phyloP scores from a whole-genome alignment of 2,888 invertebrate genomes.

The Petrophora chlorosata region DNA sequence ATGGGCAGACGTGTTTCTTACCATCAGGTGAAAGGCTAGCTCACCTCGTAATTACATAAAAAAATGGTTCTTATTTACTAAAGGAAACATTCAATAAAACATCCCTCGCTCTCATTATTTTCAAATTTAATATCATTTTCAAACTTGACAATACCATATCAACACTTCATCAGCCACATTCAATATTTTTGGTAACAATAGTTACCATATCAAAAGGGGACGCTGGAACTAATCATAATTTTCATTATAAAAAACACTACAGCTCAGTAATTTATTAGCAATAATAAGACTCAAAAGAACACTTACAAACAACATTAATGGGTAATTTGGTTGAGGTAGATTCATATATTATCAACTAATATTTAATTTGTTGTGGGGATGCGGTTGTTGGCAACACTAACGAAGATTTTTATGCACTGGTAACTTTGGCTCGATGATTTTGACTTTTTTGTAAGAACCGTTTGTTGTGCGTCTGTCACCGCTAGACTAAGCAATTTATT shows the following conservation, averaged over 20 bases:
- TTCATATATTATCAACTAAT: constrained; percentile 66
- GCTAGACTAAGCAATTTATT: no score
- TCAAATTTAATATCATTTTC: constrained; percentile 73
- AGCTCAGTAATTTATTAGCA: constrained; percentile 72
- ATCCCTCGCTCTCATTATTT: constrained; percentile 47
- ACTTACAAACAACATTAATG: constrained; percentile 80
- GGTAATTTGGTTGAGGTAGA: constrained; percentile 83
- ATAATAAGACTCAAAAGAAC: constrained; percentile 81
- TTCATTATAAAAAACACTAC: constrained; percentile 79
- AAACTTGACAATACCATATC: constrained; percentile 68
- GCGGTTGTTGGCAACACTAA: constrained; percentile 24
- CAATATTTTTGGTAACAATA: constrained; percentile 79
- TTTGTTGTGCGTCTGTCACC: no score
- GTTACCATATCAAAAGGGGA: constrained; percentile 81
- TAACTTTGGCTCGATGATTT: no score
- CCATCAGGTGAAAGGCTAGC: no score
- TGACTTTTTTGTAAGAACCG: no score
- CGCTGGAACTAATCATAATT: constrained; percentile 71
- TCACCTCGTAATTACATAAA: no score
- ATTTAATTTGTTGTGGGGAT: constrained; percentile 46
- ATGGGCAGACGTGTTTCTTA: no score
- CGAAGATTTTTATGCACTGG: not conserved
- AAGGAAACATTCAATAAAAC: constrained; percentile 46
- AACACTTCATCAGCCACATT: constrained; percentile 68
- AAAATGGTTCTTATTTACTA: not conserved